These are phyloP conservation scores for Gallinago media DNA, from an alignment of 2,113 vertebrate genomes.

Conservation along the genomic window DNA sequence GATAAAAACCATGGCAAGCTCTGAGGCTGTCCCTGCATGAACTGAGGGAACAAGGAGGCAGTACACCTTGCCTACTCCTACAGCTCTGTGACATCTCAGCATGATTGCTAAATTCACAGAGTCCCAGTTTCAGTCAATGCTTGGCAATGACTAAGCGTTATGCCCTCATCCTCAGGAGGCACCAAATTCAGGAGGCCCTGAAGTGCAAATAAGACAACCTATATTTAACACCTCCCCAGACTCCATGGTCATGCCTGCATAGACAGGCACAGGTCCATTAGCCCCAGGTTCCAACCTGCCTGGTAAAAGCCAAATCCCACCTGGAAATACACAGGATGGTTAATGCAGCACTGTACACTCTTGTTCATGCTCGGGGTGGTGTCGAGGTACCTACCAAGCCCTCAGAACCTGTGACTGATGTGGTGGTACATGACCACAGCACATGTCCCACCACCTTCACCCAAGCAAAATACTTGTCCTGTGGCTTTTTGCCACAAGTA, in stretches of 20 bases:
- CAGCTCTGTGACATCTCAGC: neutral
- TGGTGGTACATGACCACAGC: accelerated
- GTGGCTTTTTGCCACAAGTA: neutral
- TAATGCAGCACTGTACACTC: accelerated
- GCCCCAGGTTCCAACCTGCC: neutral
- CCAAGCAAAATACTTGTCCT: accelerated
- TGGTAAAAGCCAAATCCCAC: neutral
- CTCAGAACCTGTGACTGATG: accelerated
- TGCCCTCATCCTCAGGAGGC: accelerated
- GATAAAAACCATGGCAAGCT: neutral
- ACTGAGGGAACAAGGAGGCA: neutral
- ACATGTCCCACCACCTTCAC: neutral
- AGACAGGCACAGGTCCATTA: too few relatives aligned
- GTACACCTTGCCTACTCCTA: neutral
- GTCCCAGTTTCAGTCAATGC: neutral
- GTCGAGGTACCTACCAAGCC: accelerated
- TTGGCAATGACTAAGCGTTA: neutral
- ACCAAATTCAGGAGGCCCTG: neutral
- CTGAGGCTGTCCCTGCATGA: neutral
- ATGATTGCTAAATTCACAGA: neutral
- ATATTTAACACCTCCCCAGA: neutral
- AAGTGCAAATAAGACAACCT: neutral
- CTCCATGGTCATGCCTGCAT: neutral
- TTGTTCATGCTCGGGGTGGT: accelerated
- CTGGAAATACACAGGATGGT: neutral